Base-by-base conservation (phyloP, 2,888 invertebrate genomes). In the Hydriomena furcata region DNA sequence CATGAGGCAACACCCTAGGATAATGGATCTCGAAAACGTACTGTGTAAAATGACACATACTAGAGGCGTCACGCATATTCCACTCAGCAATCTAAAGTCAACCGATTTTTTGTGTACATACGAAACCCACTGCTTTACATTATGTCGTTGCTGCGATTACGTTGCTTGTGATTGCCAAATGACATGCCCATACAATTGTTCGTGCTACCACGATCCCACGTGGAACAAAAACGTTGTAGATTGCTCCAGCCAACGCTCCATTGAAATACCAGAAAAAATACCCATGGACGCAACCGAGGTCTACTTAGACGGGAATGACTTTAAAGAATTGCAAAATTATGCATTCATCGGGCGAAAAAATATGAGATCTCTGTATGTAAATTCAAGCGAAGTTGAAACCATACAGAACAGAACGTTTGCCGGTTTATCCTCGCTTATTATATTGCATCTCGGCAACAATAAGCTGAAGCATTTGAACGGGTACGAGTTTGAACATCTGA, bases 91-190 rank as follows among this genome's bases (percentile, higher is more conserved):
- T 61, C 93, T 97, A 2, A 93, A 94, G 65, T 92, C 95, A 13
- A 94, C 95, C 27, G 96, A 97, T 76, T 98, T 98, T 80, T 92
- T 98, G 58, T 98, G 98, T 81, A 94, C 94, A 50, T 98, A 98
- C 82, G 95, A 96, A 74, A 94, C 95, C 4, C 97, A 98, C 81
- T 98, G 98, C 83, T 98, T 98, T 71, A 95, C 97, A 21, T 91
- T 97, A 23, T 98, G 98, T 79, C 97, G 97, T 72, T 98, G 98
- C 80, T 98, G 98, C 80, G 98, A 98, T 77, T 98, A 96, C 79
- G 97, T 97, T 73, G 96, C 96, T 28, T 98, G 98, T 78, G 98
- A 98, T 85, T 98, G 98, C 86, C 97, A 98, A 91, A 97, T 98
- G 96, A 97, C 96, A 54, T 98, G 98, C 73, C 98, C 98, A 5